Evolutionary conservation across 2,113 vertebrate genomes (phyloP), one percentile per base, ranked within the genome.

Genomic region (Phainopepla nitens): DNA sequence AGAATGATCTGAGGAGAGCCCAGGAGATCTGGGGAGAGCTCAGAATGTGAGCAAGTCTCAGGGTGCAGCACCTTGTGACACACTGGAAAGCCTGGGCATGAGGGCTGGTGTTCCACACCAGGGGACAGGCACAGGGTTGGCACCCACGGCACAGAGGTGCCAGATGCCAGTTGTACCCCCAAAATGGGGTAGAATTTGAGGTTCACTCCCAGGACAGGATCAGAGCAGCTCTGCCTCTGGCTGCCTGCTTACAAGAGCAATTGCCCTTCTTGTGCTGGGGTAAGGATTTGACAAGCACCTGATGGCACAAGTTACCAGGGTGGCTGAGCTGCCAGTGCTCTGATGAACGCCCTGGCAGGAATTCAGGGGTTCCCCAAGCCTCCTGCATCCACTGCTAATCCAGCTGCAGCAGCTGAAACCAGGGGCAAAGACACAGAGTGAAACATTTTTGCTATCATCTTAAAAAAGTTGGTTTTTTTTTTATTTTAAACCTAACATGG

Each of bases 101-200:
- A 61, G 81, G 31, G 27, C 41, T 94, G 58, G 16, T 3, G 6
- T 5, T 73, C 18, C 45, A 35, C 21, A 9, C 49, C 53, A 36
- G 42, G 53, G 60, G 42, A 79, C 21, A 49, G 53, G n/a, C 8
- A 3, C 73, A 61, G 41, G 45, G 20, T 3, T 2, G 7, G 50
- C 45, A 87, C 3, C 7, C 27, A 35, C 0, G 4, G 45, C 62
- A 44, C 2, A 2, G 58, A 0, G 2, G 27, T 39, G 56, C 21
- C 58, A 81, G n/a, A 21, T 13, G 14, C n/a, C 3, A 2, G 3
- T 1, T 76, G 51, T 50, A 85, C 1, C 18, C 33, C 3, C 8
- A 22, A 50, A 87, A 42, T 8, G 7, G 53, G 21, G 13, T 3
- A 64, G 29, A 72, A 16, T 11, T 19, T 7, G 7, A 45, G 25